Evolutionary conservation across 1,140 invertebrate species (phyloP), one percentile per base, ranked within the genome.

Genomic region (Trinorchestia longiramus): DNA sequence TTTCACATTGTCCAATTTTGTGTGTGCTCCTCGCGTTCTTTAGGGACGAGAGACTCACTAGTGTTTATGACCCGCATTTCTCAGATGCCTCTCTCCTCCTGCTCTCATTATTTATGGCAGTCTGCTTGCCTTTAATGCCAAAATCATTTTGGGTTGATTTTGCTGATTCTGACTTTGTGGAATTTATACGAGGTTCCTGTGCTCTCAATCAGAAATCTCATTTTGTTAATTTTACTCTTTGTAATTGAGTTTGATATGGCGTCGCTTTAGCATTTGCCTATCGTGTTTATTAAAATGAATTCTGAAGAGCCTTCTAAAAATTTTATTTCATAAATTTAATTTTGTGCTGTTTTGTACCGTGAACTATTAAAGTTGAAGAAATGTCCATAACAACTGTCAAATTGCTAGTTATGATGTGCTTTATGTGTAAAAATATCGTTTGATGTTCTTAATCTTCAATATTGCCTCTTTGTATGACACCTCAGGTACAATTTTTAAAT

Each of bases 11-110:
- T 77, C 62, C 62, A 77, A 77, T 77, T 77, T 77, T 77, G 62
- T 77, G 62, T 77, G 62, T 77, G 62, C 36, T 77, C 15, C 62
- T 77, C 28, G 62, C 62, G 62, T 77, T 77, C 62, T 77, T 77
- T 77, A 36, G 62, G 15, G 62, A 77, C 62, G 62, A 23, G 62
- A 28, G 62, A 77, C 62, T 11, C 62, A 28, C 15, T 77, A 36
- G 62, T 77, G 62, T 77, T 77, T 77, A 77, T 77, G 62, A 77
- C 62, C 62, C 62, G 62, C 62, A 77, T 77, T 77, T 77, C 62
- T 77, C 62, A 77, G 62, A 77, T 77, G 62, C 62, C 62, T 77
- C 62, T 77, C 62, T 77, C 11, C 62, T 77, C 62, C 28, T 77
- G 62, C 62, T 36, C 62, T 77, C 62, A 77, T 77, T 77, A 77